phyloP scores from a whole-genome alignment of 2,888 invertebrate genomes.

The Tetanocera ferruginea region DNA sequence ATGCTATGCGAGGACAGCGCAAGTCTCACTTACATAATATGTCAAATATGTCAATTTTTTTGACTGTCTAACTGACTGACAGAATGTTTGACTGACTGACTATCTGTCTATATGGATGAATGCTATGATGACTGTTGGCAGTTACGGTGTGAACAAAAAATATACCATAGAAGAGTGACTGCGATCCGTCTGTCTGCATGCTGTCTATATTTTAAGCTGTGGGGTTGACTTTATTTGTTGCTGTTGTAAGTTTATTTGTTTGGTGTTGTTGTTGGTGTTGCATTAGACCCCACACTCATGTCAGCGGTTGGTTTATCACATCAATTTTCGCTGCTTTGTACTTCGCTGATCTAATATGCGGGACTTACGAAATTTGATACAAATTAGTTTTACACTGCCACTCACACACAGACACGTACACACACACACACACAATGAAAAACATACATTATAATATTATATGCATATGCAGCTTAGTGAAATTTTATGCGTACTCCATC shows the following conservation, averaged over 20 bases:
- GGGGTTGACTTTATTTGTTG: neutral
- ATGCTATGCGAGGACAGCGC: slow-evolving; percentile 48
- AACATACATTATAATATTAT: slow-evolving; percentile 7
- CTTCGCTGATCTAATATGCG: slow-evolving; percentile 5
- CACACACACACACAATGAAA: slow-evolving; percentile 39
- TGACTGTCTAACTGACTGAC: slow-evolving; percentile 33
- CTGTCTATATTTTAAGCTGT: neutral
- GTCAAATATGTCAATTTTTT: slow-evolving; percentile 65
- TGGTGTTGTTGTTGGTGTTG: slow-evolving; percentile 3
- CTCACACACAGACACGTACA: slow-evolving; percentile 19
- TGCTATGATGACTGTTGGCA: neutral
- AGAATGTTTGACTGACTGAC: neutral
- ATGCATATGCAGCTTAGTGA: slow-evolving; percentile 4
- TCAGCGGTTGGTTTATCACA: slow-evolving; percentile 56
- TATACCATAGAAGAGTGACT: neutral
- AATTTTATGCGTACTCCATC: neutral
- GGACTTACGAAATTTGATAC: slow-evolving; percentile 61
- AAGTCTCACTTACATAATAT: slow-evolving; percentile 66
- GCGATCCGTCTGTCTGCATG: neutral
- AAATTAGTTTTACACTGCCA: slow-evolving; percentile 61
- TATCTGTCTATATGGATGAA: slow-evolving; percentile 3
- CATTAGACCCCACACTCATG: slow-evolving; percentile 28
- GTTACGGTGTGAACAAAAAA: neutral
- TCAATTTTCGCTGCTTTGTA: slow-evolving; percentile 54
- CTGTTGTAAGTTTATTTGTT: neutral